phyloP scores from a whole-genome alignment of 2,888 invertebrate genomes.

The Linyphia triangularis region DNA sequence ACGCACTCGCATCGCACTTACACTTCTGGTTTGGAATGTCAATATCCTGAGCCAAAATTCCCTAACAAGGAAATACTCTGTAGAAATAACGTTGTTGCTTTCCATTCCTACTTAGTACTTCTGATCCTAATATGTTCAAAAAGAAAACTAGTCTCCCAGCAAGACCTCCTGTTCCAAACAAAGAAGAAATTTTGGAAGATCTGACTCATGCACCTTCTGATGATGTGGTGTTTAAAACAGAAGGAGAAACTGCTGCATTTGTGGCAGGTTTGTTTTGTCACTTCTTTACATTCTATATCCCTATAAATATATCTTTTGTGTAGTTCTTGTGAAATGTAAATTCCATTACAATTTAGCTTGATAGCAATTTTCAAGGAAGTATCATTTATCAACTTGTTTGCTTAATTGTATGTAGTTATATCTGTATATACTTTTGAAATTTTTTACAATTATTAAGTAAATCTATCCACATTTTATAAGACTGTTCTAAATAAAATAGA shows the following conservation, averaged over 20 bases:
- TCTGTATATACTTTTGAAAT: no score
- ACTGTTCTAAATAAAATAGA: no score
- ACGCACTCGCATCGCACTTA: no score
- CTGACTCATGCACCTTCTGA: conserved; percentile 11
- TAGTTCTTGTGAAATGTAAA: background rate
- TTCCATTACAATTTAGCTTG: no score
- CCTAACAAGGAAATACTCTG: background rate
- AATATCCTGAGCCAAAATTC: background rate
- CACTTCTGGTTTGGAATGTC: background rate
- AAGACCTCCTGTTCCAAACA: conserved; percentile 52
- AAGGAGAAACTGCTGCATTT: background rate
- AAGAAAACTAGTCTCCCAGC: conserved; percentile 53
- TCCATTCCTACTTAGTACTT: background rate
- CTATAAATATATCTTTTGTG: background rate
- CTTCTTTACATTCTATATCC: background rate
- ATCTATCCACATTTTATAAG: no score
- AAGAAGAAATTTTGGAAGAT: conserved; percentile 66
- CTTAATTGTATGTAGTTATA: no score
- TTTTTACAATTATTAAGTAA: no score
- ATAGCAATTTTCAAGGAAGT: background rate
- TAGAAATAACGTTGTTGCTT: background rate
- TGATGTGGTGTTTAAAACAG: conserved; percentile 47
- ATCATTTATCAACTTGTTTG: no score
- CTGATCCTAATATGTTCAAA: conserved; percentile 48
- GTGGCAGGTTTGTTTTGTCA: background rate